phyloP scores from a whole-genome alignment of 2,888 invertebrate species.

The Cyaniris semiargus region DNA sequence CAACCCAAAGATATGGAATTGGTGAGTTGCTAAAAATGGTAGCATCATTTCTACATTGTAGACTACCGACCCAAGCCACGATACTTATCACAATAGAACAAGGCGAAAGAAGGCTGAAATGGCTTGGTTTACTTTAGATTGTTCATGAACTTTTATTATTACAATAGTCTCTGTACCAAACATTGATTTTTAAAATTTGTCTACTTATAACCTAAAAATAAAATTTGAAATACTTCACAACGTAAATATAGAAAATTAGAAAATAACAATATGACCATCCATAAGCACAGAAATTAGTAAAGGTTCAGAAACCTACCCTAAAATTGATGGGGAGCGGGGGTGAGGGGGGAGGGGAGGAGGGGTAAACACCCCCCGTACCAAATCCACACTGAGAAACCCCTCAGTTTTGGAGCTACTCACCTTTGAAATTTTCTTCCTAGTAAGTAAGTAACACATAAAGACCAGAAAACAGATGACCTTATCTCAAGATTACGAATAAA shows the following conservation, averaged over 20 bases:
- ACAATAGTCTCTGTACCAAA: neutral
- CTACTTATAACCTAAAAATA: slow-evolving; percentile 1
- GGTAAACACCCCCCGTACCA: too few relatives aligned
- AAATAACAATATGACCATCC: neutral
- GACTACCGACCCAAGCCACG: neutral
- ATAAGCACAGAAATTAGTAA: too few relatives aligned
- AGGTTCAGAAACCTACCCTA: too few relatives aligned
- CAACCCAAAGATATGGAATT: slow-evolving; percentile 18
- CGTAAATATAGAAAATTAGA: neutral
- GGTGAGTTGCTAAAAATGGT: slow-evolving; percentile 18
- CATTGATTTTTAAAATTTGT: neutral
- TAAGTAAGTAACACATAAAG: too few relatives aligned
- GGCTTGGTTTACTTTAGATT: neutral
- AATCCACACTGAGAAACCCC: too few relatives aligned
- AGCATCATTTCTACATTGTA: neutral
- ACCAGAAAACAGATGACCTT: too few relatives aligned
- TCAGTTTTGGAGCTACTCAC: too few relatives aligned
- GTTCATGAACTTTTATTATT: neutral
- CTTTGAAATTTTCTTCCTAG: too few relatives aligned
- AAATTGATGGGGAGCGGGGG: too few relatives aligned
- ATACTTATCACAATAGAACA: neutral
- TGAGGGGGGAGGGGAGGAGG: too few relatives aligned
- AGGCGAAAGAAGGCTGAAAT: neutral
- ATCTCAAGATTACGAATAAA: too few relatives aligned
- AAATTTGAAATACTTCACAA: neutral